phyloP scores from a whole-genome alignment of 2,797 vertebrate species.

The Fratercula arctica region DNA sequence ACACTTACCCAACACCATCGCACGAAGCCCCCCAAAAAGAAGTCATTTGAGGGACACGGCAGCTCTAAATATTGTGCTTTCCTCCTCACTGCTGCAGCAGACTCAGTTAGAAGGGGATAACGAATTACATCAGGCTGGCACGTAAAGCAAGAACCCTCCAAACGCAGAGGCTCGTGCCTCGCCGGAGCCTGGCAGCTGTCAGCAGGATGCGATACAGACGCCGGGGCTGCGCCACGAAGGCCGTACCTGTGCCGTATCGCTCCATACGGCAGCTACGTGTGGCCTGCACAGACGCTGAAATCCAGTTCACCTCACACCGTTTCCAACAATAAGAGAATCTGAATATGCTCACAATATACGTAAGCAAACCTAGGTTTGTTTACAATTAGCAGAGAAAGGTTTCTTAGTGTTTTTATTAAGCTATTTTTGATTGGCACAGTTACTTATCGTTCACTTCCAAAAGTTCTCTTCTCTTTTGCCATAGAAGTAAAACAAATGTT shows the following conservation, averaged over 20 bases:
- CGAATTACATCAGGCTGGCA: neutral
- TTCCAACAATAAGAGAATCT: neutral
- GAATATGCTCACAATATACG: rapidly evolving
- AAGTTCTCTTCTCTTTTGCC: neutral
- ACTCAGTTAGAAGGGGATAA: neutral
- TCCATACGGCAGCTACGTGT: rapidly evolving
- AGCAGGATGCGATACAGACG: neutral
- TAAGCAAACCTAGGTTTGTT: neutral
- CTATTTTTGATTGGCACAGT: neutral
- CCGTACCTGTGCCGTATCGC: neutral
- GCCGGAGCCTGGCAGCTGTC: neutral
- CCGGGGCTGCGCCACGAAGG: neutral
- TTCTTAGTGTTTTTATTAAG: neutral
- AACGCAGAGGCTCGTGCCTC: rapidly evolving
- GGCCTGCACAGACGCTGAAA: neutral
- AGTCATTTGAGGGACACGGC: neutral
- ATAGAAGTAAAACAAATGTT: neutral
- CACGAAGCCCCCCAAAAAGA: neutral
- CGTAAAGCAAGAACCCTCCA: rapidly evolving
- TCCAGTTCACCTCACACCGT: neutral
- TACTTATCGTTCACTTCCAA: neutral
- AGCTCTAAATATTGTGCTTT: neutral
- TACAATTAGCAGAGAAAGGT: neutral
- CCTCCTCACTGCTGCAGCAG: neutral
- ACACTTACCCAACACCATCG: neutral